Conservation (phyloP, 2,888 invertebrate species). For the Rhyacophila evoluta region DNA sequence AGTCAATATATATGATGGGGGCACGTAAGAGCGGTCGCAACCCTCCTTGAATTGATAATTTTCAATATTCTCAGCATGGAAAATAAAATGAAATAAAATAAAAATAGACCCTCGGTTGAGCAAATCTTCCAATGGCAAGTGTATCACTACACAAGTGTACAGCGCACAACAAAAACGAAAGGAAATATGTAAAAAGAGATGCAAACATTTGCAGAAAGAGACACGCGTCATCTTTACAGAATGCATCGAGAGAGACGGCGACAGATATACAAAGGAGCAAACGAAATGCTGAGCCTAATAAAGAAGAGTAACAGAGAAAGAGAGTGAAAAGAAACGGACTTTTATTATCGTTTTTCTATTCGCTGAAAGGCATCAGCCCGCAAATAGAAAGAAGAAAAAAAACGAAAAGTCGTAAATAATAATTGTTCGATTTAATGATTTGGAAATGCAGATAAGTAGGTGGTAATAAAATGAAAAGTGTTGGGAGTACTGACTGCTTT, state of each 20-base stretch:
- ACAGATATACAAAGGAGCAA: background rate
- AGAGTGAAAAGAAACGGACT: background rate
- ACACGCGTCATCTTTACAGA: background rate
- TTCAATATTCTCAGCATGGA: too few relatives aligned
- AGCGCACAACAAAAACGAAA: slow-evolving; percentile 8
- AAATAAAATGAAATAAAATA: too few relatives aligned
- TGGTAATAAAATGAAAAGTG: background rate
- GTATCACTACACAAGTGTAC: slow-evolving; percentile 8
- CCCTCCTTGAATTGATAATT: too few relatives aligned
- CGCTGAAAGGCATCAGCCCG: background rate
- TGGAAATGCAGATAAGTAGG: background rate
- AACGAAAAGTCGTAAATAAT: background rate
- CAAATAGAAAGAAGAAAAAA: background rate
- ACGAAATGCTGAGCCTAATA: background rate
- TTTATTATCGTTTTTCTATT: background rate
- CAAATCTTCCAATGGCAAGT: background rate
- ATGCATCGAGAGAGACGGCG: background rate
- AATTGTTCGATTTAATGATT: background rate
- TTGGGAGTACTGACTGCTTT: background rate
- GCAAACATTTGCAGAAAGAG: background rate
- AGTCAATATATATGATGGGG: too few relatives aligned
- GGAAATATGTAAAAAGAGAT: background rate
- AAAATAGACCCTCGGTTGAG: background rate
- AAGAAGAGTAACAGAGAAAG: background rate
- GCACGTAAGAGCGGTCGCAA: too few relatives aligned